Conservation (phyloP, 2,113 vertebrate genomes). For the Apus apus region DNA sequence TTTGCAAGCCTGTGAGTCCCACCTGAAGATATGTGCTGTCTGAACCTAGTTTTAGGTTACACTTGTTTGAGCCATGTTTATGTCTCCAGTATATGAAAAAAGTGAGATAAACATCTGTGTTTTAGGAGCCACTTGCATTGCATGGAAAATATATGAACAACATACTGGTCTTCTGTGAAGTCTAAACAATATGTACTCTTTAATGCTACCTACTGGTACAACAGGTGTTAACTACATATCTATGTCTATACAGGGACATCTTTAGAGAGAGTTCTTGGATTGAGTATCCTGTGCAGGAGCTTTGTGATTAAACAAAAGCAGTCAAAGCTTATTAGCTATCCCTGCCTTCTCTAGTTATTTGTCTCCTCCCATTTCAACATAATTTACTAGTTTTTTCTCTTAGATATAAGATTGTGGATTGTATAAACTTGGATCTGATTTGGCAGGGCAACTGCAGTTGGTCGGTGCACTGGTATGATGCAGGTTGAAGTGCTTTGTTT, state of each 20-base stretch:
- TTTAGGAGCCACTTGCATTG: not conserved
- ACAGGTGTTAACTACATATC: not conserved
- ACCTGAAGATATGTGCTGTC: not conserved
- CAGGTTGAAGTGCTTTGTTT: not conserved
- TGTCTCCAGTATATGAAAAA: not conserved
- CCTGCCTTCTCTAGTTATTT: not conserved
- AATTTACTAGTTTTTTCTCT: not conserved
- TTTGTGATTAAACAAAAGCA: not conserved
- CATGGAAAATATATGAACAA: not conserved
- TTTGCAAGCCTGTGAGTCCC: not conserved
- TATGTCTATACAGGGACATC: fast-evolving
- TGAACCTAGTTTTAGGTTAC: not conserved
- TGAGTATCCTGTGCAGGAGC: not conserved
- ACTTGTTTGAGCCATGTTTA: not conserved
- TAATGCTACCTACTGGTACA: not conserved
- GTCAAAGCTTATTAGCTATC: not conserved
- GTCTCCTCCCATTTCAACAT: not conserved
- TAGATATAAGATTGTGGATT: not conserved
- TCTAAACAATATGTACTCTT: fast-evolving
- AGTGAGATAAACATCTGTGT: not conserved
- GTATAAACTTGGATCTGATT: not conserved
- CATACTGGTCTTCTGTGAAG: not conserved
- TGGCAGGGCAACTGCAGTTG: not conserved
- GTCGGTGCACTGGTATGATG: not conserved
- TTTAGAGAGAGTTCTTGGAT: not conserved